phyloP scores from a whole-genome alignment of 2,888 invertebrate genomes.

The Sceliomorpha sp. region DNA sequence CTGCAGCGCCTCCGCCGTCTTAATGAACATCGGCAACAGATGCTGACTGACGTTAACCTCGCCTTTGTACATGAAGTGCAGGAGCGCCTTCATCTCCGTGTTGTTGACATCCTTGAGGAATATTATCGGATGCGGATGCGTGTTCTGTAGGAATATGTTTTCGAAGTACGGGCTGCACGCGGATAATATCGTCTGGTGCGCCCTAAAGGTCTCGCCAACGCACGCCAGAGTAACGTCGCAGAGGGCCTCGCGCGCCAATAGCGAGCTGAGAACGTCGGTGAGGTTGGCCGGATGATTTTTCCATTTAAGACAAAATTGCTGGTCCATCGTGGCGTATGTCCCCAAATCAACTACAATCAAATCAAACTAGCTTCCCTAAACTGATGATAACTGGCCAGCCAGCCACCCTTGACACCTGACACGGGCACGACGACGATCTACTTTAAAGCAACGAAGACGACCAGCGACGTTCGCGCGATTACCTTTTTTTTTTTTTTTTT shows the following conservation, averaged over 20 bases:
- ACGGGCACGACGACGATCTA: neutral
- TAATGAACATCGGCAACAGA: constrained; percentile 93
- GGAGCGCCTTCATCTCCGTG: constrained; percentile 92
- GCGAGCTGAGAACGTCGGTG: constrained; percentile 93
- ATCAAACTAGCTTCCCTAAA: constrained; percentile 71
- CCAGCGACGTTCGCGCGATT: too few species aligned
- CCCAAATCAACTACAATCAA: constrained; percentile 72
- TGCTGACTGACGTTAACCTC: constrained; percentile 96
- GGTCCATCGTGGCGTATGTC: constrained; percentile 82
- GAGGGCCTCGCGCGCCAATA: constrained; percentile 92
- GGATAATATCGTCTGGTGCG: constrained; percentile 95
- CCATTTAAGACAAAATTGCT: constrained; percentile 96
- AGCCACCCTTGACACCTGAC: constrained; percentile 61
- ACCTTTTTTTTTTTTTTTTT: too few species aligned
- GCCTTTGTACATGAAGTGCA: constrained; percentile 96
- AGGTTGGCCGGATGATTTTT: constrained; percentile 96
- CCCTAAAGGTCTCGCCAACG: constrained; percentile 94
- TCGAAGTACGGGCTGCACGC: constrained; percentile 97
- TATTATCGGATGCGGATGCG: constrained; percentile 94
- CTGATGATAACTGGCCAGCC: constrained; percentile 60
- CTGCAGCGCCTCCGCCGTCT: constrained; percentile 95
- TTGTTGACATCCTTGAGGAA: constrained; percentile 95
- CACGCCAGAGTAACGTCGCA: constrained; percentile 96
- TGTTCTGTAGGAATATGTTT: constrained; percentile 93
- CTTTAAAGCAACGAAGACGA: too few species aligned